phyloP scores from a whole-genome alignment of 2,888 invertebrate genomes.

The Eretmocerus hayati region DNA sequence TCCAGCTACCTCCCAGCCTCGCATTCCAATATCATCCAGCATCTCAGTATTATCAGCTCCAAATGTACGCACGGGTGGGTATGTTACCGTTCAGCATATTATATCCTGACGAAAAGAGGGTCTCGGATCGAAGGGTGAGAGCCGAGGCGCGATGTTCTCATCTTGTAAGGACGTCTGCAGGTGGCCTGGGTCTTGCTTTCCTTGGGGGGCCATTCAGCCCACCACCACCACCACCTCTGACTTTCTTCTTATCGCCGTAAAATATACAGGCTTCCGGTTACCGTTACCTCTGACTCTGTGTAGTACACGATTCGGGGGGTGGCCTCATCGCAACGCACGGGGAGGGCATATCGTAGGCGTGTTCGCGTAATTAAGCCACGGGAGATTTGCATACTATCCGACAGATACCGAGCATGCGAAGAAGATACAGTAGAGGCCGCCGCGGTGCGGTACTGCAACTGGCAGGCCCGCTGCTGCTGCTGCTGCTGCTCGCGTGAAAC shows the following conservation, averaged over 20 bases:
- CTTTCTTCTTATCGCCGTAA: slow-evolving; percentile 29
- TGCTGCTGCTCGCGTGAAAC: slow-evolving; percentile 2
- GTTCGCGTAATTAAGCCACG: slow-evolving; percentile 45
- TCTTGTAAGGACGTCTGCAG: slow-evolving; percentile 16
- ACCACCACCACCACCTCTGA: slow-evolving; percentile 6
- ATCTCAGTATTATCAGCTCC: no score
- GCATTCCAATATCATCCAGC: no score
- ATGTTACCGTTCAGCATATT: no score
- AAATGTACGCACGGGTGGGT: no score
- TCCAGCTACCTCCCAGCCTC: no score
- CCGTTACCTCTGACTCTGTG: slow-evolving; percentile 30
- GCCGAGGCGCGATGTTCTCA: slow-evolving; percentile 9
- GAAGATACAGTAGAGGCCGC: slow-evolving; percentile 30
- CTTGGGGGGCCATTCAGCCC: slow-evolving; percentile 16
- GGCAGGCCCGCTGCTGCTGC: neutral
- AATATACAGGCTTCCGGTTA: slow-evolving; percentile 25
- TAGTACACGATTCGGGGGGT: neutral
- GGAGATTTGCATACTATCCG: slow-evolving; percentile 45
- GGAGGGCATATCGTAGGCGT: slow-evolving; percentile 39
- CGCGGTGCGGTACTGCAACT: neutral
- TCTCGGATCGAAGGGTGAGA: no score
- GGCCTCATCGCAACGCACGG: neutral
- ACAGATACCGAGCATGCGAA: slow-evolving; percentile 32
- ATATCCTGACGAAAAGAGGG: no score
- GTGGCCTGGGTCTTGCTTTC: slow-evolving; percentile 5